Base-by-base conservation (phyloP, 2,113 vertebrate genomes). In the Apeltes quadracus region DNA sequence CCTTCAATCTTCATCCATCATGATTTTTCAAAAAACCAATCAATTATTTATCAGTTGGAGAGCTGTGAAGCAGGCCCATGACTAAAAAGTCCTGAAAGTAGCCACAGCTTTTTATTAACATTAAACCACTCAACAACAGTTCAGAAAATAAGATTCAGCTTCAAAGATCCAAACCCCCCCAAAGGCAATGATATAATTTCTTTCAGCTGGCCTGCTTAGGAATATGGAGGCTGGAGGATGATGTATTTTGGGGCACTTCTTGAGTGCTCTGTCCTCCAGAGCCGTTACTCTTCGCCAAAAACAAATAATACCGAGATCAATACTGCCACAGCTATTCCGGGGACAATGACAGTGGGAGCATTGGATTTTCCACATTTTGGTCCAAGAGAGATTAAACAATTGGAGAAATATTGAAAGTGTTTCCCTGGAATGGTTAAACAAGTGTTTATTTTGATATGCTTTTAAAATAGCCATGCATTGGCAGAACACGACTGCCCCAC, bases 291-390 rank as follows among this genome's bases (percentile, higher is more conserved):
- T 74, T 86, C 75, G 80, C 79, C 80, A 84, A 83, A 89, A 89
- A 74, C 41, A 64, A 82, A 78, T 39, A 81, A 72, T 54, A 68
- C 63, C 46, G 16, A 61, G 69, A 90, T 92, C 89, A 15, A 92
- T 90, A 78, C 36, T 22, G 64, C 83, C 69, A 84, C 82, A 71
- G 78, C 87, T 92, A 90, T 90, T 92, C 84, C 85, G 83, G 85
- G 86, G 80, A 76, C 81, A 83, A 78, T 68, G 79, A 87, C 86
- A 81, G 68, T 63, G 78, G 66, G 46, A 44, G 53, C 85, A 92
- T 92, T 84, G 76, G 76, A 79, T 90, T 89, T 85, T 90, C 77
- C 79, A 62, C 86, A 82, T 84, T 88, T 84, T 83, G 77, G 69
- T 65, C 65, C 29, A 69, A 72, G 48, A 78, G 62, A 84, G 46